Conservation (phyloP, 2,888 invertebrate genomes). For the Mycalesis mineus region DNA sequence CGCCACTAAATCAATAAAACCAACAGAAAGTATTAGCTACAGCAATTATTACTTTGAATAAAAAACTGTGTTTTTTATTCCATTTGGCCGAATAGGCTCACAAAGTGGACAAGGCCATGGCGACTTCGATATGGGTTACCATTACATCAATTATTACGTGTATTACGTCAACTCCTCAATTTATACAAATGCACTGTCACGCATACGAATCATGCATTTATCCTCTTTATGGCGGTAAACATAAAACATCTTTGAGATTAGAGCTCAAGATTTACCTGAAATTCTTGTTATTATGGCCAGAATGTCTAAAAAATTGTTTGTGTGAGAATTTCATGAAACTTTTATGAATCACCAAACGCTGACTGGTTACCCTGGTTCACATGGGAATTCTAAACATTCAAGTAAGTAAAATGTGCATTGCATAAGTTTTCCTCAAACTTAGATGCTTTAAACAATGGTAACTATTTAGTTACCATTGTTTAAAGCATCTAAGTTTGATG, state of each 20-base stretch:
- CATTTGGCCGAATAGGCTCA: slow-evolving; percentile 13
- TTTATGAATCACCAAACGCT: not conserved
- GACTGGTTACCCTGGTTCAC: not conserved
- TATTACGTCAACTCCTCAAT: slow-evolving; percentile 53
- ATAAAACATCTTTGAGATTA: not conserved
- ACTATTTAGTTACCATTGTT: too few species aligned
- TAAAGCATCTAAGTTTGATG: too few species aligned
- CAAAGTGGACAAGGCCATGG: slow-evolving; percentile 43
- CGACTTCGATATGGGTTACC: slow-evolving; percentile 44
- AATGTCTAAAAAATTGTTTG: not conserved
- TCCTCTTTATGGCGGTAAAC: slow-evolving; percentile 9
- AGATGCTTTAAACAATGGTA: not conserved
- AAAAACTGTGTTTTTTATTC: not conserved
- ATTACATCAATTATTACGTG: slow-evolving; percentile 35
- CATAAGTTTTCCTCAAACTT: not conserved
- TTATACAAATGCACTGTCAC: slow-evolving; percentile 49
- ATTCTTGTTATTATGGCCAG: not conserved
- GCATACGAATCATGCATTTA: slow-evolving; percentile 30
- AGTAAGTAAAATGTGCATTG: not conserved
- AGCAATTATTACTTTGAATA: not conserved
- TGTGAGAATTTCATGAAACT: not conserved
- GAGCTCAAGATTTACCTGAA: not conserved
- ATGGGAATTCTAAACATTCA: not conserved
- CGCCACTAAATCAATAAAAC: not conserved
- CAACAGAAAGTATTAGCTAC: not conserved